Percentiles rank a stretch among this genome's conserved stretches.
phyloP scores from a whole-genome alignment of 2,113 vertebrate species.

The Chloropsis cyanopogon region DNA sequence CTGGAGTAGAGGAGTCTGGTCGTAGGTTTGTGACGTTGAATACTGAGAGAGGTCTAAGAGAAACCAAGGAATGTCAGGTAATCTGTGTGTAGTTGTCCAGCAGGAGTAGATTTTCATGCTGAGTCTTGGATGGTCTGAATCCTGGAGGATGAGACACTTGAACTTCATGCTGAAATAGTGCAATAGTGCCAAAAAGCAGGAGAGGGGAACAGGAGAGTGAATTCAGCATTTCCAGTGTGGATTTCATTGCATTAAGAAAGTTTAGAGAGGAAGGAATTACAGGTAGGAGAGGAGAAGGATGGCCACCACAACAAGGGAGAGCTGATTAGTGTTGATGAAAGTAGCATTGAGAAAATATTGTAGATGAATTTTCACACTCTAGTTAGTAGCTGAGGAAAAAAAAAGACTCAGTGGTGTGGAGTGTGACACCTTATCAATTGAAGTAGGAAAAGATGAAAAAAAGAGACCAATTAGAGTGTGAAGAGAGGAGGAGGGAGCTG shows the following conservation, averaged over 20 bases:
- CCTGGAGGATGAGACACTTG: not conserved
- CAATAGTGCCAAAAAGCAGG: not conserved
- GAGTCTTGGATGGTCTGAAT: not conserved
- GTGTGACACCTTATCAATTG: not conserved
- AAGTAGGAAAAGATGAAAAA: not conserved
- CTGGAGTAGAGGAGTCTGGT: not conserved
- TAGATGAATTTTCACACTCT: not conserved
- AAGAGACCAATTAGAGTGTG: not conserved
- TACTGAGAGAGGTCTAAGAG: not conserved
- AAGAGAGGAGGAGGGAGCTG: not conserved
- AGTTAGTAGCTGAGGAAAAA: not conserved
- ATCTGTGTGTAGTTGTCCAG: not conserved
- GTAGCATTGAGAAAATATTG: not conserved
- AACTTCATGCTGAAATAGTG: not conserved
- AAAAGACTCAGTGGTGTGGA: not conserved
- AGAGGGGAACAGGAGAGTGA: not conserved
- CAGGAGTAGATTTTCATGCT: not conserved
- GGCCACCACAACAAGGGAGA: not conserved
- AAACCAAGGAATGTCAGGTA: not conserved
- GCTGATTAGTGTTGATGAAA: not conserved
- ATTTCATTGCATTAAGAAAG: not conserved
- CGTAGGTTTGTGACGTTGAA: accelerated
- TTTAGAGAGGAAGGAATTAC: not conserved
- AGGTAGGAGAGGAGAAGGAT: not conserved
- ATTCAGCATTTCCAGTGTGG: not conserved